phyloP scores from a whole-genome alignment of 2,888 invertebrate genomes.

The Melanostoma scalare region DNA sequence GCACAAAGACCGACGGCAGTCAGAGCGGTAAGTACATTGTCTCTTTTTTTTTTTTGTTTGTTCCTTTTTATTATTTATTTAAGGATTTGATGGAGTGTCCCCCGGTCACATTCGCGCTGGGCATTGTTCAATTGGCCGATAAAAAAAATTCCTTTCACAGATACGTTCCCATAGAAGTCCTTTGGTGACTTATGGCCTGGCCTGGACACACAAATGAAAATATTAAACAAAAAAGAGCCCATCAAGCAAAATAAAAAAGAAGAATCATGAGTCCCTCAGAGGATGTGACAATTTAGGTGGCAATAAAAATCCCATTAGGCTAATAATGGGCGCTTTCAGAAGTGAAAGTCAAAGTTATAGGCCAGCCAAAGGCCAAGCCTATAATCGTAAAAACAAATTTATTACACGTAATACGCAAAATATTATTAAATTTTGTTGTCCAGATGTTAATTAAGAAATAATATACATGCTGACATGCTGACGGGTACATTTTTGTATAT shows the following conservation, averaged over 20 bases:
- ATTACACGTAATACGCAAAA: conserved; percentile 11
- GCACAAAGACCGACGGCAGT: conserved; percentile 85
- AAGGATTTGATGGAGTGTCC: neutral
- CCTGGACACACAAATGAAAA: conserved; percentile 19
- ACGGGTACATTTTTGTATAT: neutral
- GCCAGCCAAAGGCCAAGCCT: conserved; percentile 21
- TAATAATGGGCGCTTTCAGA: conserved; percentile 17
- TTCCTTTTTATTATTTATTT: conserved; percentile 16
- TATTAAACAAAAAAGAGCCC: conserved; percentile 35
- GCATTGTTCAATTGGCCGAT: conserved; percentile 35
- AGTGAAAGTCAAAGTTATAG: neutral
- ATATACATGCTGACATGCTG: neutral
- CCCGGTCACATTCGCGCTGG: neutral
- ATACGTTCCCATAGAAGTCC: conserved; percentile 10
- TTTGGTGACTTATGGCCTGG: conserved; percentile 22
- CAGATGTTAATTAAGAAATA: conserved; percentile 36
- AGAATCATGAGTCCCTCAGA: conserved; percentile 42
- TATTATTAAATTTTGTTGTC: conserved; percentile 26
- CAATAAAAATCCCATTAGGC: conserved; percentile 62
- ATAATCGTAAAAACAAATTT: conserved; percentile 17
- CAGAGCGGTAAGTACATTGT: conserved; percentile 55
- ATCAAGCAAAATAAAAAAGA: conserved; percentile 38
- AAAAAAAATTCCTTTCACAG: conserved; percentile 37
- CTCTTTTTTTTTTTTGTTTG: neutral
- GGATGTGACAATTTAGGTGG: conserved; percentile 59